Conservation (phyloP, 2,113 vertebrate species). For the Brachyhypopomus gauderio region DNA sequence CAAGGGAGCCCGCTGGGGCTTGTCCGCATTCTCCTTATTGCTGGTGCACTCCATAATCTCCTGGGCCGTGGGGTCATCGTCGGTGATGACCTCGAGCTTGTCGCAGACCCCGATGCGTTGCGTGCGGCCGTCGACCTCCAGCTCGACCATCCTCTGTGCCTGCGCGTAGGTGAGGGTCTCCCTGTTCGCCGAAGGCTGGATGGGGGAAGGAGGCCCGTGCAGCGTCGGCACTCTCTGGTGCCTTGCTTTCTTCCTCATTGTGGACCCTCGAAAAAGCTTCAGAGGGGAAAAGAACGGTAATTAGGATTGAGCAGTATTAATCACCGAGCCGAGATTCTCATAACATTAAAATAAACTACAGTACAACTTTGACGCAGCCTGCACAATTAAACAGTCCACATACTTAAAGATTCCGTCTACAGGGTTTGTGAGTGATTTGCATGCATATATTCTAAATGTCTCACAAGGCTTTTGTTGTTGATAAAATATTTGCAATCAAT, state of each 20-base stretch:
- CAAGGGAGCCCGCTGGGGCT: conserved; percentile 80
- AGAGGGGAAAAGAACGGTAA: conserved; percentile 25
- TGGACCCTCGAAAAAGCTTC: conserved; percentile 65
- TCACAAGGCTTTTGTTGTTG: neutral
- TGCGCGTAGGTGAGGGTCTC: conserved; percentile 96
- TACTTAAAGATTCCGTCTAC: neutral
- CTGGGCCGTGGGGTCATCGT: conserved; percentile 91
- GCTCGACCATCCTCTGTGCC: conserved; percentile 96
- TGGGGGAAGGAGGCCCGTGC: conserved; percentile 88
- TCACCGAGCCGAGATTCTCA: neutral
- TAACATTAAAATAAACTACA: neutral
- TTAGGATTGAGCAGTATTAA: neutral
- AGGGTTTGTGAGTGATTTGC: neutral
- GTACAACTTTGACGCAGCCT: neutral
- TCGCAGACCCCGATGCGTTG: conserved; percentile 95
- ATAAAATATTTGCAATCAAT: neutral
- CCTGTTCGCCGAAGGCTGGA: conserved; percentile 90
- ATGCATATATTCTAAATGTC: neutral
- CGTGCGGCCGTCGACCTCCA: conserved; percentile 90
- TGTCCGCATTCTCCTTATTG: conserved; percentile 95
- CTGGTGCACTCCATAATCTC: conserved; percentile 95
- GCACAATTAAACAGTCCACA: neutral
- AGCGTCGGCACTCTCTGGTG: conserved; percentile 84
- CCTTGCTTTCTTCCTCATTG: conserved; percentile 96
- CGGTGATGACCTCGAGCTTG: conserved; percentile 86